Conservation (phyloP, 2,113 vertebrate species). For the Cariama cristata region DNA sequence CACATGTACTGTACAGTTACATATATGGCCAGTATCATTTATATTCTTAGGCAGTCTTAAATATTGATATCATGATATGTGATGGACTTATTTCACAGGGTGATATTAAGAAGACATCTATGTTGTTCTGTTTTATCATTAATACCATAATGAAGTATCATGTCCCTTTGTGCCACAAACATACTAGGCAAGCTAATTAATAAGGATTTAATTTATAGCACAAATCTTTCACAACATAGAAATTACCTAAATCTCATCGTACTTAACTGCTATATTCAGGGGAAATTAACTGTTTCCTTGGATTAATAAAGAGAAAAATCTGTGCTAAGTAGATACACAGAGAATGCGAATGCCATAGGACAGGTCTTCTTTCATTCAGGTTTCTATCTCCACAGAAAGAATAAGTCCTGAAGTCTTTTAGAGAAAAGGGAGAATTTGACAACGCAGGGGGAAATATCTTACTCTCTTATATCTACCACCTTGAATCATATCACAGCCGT, state of each 20-base stretch:
- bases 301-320: not conserved
- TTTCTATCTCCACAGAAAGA: not conserved
- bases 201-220: constrained; percentile 14
- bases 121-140: not conserved
- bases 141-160: not conserved
- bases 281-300: not conserved
- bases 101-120: constrained; percentile 6
- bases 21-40: constrained; percentile 3
- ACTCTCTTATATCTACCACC: not conserved
- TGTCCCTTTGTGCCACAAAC: not conserved
- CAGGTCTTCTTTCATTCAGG: not conserved
- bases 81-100: constrained; percentile 23
- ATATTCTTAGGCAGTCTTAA: not conserved
- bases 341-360: not conserved
- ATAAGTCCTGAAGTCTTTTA: not conserved
- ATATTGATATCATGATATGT: not conserved
- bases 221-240: not conserved
- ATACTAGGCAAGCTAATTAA: not conserved
- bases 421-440: not conserved
- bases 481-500: not conserved
- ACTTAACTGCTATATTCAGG: not conserved
- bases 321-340: not conserved
- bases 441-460: not conserved
- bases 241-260: not conserved
- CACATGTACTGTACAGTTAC: constrained; percentile 29